A percentile compares a stretch with the other conserved stretches of the same genome.
Evolutionary conservation across 1,140 invertebrate genomes (phyloP).

Genomic region (Caenorhabditis briggsae): DNA sequence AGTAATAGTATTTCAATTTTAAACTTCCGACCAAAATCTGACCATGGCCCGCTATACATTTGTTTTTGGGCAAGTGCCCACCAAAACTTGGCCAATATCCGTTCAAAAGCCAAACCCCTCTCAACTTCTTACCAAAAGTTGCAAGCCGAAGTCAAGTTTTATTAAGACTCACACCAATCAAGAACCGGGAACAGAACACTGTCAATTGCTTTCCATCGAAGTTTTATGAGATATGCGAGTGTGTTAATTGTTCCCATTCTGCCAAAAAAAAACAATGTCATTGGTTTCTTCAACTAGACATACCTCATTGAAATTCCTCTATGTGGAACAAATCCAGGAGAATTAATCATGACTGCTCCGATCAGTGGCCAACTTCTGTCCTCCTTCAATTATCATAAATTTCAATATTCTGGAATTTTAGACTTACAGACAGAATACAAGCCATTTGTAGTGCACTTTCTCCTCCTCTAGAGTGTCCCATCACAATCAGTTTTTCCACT

Average conservation of each 20-base stretch:
- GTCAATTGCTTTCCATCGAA: slow-evolving; percentile 5
- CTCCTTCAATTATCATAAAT: neutral
- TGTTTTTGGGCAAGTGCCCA: too few relatives aligned
- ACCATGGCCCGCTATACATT: too few relatives aligned
- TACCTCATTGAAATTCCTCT: slow-evolving; percentile 34
- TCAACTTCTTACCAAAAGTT: too few relatives aligned
- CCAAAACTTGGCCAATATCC: too few relatives aligned
- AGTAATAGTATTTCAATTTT: too few relatives aligned
- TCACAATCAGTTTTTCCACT: slow-evolving; percentile 25
- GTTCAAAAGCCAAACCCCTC: too few relatives aligned
- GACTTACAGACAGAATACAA: neutral
- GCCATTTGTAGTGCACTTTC: slow-evolving; percentile 24
- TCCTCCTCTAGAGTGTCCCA: slow-evolving; percentile 27
- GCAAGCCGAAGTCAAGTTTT: too few relatives aligned
- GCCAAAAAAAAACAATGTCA: too few relatives aligned
- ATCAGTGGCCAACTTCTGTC: slow-evolving; percentile 39
- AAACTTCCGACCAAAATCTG: too few relatives aligned
- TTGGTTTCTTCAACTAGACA: neutral
- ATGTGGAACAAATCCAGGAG: slow-evolving; percentile 10
- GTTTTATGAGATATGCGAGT: slow-evolving; percentile 13
- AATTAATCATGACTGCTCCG: slow-evolving; percentile 25
- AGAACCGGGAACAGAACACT: neutral
- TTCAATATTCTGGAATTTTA: neutral
- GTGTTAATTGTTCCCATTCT: slow-evolving; percentile 46
- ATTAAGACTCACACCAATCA: slow-evolving; percentile 30